Percentiles rank a stretch among this genome's conserved stretches.
Evolutionary conservation across 2,797 vertebrate species (phyloP).

Genomic region (Muraenolepis orangiensis): DNA sequence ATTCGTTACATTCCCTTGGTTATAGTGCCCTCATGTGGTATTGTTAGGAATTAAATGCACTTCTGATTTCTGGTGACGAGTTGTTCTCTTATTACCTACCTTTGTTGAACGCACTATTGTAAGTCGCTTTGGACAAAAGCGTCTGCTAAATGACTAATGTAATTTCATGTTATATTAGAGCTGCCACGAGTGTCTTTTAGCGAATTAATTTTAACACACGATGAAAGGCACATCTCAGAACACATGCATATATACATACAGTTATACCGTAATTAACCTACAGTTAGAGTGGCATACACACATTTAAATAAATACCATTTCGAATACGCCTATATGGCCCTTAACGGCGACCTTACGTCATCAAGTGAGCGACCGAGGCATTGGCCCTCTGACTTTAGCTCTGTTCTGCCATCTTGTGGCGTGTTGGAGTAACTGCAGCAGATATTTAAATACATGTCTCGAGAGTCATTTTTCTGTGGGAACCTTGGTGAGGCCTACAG

Average conservation of each 20-base stretch:
- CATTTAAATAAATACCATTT: too few relatives aligned
- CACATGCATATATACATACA: neutral
- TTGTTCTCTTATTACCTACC: too few relatives aligned
- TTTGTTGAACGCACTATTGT: too few relatives aligned
- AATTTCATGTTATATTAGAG: neutral
- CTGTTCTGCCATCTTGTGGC: constrained; percentile 47
- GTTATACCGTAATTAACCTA: neutral
- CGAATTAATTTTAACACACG: neutral
- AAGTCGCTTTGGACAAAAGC: too few relatives aligned
- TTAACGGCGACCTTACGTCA: neutral
- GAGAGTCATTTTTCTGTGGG: neutral
- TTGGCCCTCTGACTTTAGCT: constrained; percentile 11
- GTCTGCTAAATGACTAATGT: too few relatives aligned
- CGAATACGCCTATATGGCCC: too few relatives aligned
- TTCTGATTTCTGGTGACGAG: too few relatives aligned
- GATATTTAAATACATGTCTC: neutral
- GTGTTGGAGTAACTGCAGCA: neutral
- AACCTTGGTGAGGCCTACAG: neutral
- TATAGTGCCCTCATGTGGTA: neutral
- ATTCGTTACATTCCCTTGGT: neutral
- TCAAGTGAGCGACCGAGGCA: neutral
- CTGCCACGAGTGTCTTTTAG: neutral
- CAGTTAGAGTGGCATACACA: neutral
- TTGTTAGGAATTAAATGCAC: too few relatives aligned
- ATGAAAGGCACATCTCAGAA: neutral